A percentile compares a stretch with the other conserved stretches of the same genome.
phyloP scores from a whole-genome alignment of 1,140 invertebrate species.

The Capitella teleta region DNA sequence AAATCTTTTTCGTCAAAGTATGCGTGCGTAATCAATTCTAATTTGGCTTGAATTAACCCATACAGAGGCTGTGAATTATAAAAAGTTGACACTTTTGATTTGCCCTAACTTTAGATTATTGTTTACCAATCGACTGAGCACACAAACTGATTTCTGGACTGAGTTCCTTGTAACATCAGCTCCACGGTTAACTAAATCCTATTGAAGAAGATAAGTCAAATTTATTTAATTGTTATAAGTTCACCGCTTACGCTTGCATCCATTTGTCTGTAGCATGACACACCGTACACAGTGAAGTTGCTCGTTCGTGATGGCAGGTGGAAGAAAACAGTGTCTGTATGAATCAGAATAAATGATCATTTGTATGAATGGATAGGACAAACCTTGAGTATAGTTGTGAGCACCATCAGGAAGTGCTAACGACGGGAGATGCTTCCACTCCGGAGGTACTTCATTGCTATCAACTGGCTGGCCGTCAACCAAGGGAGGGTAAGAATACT shows the following conservation, averaged over 20 bases:
- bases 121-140: slow-evolving; percentile 45
- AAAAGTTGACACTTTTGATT: not conserved
- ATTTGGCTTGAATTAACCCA: slow-evolving; percentile 56
- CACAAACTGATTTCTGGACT: slow-evolving; percentile 86
- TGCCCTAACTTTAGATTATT: not conserved
- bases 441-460: slow-evolving; percentile 70
- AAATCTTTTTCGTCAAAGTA: slow-evolving; percentile 77
- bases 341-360: slow-evolving; percentile 8
- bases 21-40: slow-evolving; percentile 88
- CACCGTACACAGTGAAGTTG: slow-evolving; percentile 75
- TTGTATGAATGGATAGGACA: too few relatives aligned
- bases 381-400: slow-evolving; percentile 80
- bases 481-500: slow-evolving; percentile 88
- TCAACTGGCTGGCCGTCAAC: slow-evolving; percentile 50
- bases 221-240: not conserved
- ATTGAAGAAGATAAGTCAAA: slow-evolving; percentile 28
- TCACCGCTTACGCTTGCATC: slow-evolving; percentile 65
- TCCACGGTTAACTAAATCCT: slow-evolving; percentile 85
- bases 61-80: slow-evolving; percentile 31
- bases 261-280: slow-evolving; percentile 97
- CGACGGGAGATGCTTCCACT: slow-evolving; percentile 92
- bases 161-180: slow-evolving; percentile 93
- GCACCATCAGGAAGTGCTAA: slow-evolving; percentile 93
- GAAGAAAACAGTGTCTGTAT: slow-evolving; percentile 84
- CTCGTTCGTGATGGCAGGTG: slow-evolving; percentile 66